A percentile compares a stretch with the other conserved stretches of the same genome.
Evolutionary conservation across 2,113 vertebrate species (phyloP).

Genomic region (Ptychochromis oligacanthus): DNA sequence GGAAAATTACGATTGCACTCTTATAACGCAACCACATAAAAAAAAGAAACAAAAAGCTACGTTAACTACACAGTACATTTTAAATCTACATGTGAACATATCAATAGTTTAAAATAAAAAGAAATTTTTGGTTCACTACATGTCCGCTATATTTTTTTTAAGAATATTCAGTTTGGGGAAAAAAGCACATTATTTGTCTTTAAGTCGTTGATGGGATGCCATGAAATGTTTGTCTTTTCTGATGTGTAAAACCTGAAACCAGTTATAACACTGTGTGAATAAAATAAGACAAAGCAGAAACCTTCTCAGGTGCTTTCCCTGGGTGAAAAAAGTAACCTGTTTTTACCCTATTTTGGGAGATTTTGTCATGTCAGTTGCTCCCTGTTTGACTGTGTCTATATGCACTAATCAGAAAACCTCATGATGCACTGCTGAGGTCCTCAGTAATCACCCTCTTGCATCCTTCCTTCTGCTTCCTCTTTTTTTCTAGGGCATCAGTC

Average conservation of each 20-base stretch:
- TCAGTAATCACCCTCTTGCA: background rate
- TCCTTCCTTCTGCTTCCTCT: background rate
- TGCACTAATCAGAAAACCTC: background rate
- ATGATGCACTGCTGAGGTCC: background rate
- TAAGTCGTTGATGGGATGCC: no score
- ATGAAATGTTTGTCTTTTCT: no score
- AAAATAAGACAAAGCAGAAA: background rate
- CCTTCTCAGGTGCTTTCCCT: background rate
- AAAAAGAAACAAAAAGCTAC: background rate
- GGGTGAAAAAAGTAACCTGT: background rate
- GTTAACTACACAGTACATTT: background rate
- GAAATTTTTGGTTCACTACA: background rate
- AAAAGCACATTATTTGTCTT: no score
- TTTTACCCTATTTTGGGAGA: background rate
- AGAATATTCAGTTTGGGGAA: background rate
- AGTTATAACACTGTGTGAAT: background rate
- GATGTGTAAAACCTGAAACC: no score
- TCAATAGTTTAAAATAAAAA: background rate
- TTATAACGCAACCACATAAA: background rate
- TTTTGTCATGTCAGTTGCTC: background rate
- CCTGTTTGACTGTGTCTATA: background rate
- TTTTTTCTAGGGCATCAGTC: background rate
- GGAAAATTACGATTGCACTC: background rate
- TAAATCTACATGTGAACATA: no score
- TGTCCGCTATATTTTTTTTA: background rate